Evolutionary conservation across 1,140 invertebrate genomes (phyloP).

Genomic region (Bombus polaris): DNA sequence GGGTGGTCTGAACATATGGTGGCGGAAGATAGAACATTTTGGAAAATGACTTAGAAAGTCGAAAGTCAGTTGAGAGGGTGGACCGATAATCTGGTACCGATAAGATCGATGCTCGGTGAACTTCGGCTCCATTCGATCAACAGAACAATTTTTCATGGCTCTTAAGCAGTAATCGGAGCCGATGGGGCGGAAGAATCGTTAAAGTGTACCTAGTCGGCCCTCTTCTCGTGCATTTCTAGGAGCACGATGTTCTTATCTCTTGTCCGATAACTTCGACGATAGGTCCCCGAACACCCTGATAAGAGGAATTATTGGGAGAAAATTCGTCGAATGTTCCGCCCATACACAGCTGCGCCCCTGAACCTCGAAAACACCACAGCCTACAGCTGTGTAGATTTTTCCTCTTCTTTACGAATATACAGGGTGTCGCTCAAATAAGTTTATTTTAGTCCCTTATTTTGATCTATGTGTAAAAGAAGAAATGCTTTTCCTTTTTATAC

Average conservation of each 20-base stretch:
- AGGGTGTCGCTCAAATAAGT: background rate
- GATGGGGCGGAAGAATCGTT: constrained; percentile 50
- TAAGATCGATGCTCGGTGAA: constrained; percentile 34
- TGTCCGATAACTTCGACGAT: constrained; percentile 48
- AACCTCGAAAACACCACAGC: background rate
- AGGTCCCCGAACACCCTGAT: constrained; percentile 44
- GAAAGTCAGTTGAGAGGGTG: background rate
- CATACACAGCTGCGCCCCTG: constrained; percentile 7
- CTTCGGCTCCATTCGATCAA: constrained; percentile 41
- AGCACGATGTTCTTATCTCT: constrained; percentile 46
- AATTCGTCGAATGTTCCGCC: constrained; percentile 23
- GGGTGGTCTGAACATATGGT: constrained; percentile 14
- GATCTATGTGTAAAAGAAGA: no score
- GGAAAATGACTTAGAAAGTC: constrained; percentile 21
- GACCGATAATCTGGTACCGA: constrained; percentile 47
- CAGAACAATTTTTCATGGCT: constrained; percentile 56
- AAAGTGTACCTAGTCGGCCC: constrained; percentile 15
- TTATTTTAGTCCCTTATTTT: background rate
- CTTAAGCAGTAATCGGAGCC: constrained; percentile 35
- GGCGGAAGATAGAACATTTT: constrained; percentile 1
- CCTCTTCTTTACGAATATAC: background rate
- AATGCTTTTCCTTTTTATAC: no score
- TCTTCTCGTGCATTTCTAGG: background rate
- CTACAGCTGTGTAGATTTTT: constrained; percentile 19
- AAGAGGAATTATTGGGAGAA: constrained; percentile 51